Conservation (phyloP, 2,888 invertebrate species). For the Temnothorax ravouxi region DNA sequence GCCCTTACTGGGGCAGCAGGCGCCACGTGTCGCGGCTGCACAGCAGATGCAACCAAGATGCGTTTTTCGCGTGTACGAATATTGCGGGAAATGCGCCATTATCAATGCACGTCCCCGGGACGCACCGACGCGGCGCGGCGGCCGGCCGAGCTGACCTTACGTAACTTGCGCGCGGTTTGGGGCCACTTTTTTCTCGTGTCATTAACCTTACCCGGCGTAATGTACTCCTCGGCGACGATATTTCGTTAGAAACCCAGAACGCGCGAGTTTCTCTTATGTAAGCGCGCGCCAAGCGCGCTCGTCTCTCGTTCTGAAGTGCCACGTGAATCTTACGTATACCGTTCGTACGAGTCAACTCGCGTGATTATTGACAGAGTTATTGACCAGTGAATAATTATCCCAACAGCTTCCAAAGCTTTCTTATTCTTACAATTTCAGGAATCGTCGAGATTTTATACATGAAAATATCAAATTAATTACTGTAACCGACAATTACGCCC, state of each 20-base stretch:
- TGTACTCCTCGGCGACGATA: constrained; percentile 65
- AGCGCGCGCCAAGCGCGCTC: constrained; percentile 67
- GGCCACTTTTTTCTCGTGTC: constrained; percentile 81
- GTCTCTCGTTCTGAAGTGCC: constrained; percentile 30
- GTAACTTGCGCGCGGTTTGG: constrained; percentile 78
- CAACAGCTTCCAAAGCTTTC: background rate
- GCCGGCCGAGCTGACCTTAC: constrained; percentile 72
- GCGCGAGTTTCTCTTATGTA: constrained; percentile 81
- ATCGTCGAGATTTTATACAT: background rate
- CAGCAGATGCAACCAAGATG: background rate
- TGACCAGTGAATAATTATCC: background rate
- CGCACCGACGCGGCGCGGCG: background rate
- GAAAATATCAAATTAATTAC: background rate
- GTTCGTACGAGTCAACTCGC: background rate
- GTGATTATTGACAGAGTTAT: background rate
- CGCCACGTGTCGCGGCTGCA: constrained; percentile 28
- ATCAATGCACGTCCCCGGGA: constrained; percentile 30
- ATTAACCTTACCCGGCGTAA: constrained; percentile 77
- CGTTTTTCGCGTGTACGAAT: constrained; percentile 8
- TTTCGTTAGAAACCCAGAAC: constrained; percentile 81
- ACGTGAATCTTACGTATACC: constrained; percentile 8
- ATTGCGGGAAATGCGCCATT: constrained; percentile 49
- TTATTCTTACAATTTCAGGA: background rate
- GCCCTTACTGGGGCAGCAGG: constrained; percentile 24
- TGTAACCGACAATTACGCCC: background rate